Evolutionary conservation across 2,797 vertebrate genomes (phyloP).

Genomic region (Spondyliosoma cantharus): DNA sequence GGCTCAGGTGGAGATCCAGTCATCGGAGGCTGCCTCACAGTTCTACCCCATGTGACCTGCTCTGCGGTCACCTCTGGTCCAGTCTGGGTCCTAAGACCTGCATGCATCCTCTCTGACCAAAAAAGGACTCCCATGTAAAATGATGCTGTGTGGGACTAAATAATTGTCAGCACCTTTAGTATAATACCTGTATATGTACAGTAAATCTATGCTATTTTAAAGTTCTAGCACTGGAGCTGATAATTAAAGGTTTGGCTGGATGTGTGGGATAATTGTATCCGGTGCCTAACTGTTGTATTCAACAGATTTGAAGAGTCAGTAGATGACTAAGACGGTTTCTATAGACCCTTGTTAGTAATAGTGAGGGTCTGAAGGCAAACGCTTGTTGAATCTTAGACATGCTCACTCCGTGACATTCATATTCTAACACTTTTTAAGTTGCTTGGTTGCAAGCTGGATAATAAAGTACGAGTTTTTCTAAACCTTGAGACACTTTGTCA

Average conservation of each 20-base stretch:
- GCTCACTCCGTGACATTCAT: slow-evolving; percentile 64
- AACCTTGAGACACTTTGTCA: slow-evolving; percentile 60
- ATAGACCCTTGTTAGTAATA: slow-evolving; percentile 59
- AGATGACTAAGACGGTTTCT: slow-evolving; percentile 55
- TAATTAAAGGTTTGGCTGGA: slow-evolving; percentile 41
- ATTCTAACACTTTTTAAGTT: slow-evolving; percentile 75
- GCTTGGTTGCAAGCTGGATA: slow-evolving; percentile 74
- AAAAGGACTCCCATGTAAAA: slow-evolving; percentile 43
- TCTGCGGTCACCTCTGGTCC: slow-evolving; percentile 43
- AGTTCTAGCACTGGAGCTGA: slow-evolving; percentile 48
- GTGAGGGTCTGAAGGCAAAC: slow-evolving; percentile 56
- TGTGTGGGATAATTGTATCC: slow-evolving; percentile 54
- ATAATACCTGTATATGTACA: slow-evolving; percentile 69
- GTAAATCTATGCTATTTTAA: slow-evolving; percentile 75
- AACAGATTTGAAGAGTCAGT: slow-evolving; percentile 55
- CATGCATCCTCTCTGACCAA: slow-evolving; percentile 44
- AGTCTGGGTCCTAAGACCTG: slow-evolving; percentile 48
- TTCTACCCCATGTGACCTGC: slow-evolving; percentile 96
- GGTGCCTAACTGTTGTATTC: slow-evolving; percentile 65
- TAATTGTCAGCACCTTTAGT: slow-evolving; percentile 61
- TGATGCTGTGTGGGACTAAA: slow-evolving; percentile 58
- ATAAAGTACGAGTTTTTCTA: slow-evolving; percentile 76
- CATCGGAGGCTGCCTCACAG: slow-evolving; percentile 97
- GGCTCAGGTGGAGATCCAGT: slow-evolving; percentile 99
- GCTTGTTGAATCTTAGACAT: slow-evolving; percentile 61